These are phyloP conservation scores for Clarias macrocephalus DNA, from an alignment of 2,113 vertebrate species.

Conservation along the genomic window DNA sequence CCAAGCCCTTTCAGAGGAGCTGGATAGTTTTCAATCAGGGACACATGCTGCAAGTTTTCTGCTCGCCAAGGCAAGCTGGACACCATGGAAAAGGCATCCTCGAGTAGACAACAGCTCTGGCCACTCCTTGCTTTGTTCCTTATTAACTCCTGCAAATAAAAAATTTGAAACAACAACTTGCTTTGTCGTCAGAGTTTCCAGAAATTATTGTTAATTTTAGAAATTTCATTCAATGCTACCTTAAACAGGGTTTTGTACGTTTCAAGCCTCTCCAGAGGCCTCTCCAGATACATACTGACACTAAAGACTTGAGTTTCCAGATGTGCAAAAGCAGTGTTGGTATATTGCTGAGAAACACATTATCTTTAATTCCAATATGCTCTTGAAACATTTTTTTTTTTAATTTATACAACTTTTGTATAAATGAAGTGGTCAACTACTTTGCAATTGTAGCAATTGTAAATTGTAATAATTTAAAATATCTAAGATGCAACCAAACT, in stretches of 20 bases:
- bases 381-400: neutral
- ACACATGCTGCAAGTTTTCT: constrained; percentile 88
- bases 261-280: constrained; percentile 86
- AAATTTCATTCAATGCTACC: constrained; percentile 66
- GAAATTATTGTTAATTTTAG: neutral
- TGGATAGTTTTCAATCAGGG: constrained; percentile 94
- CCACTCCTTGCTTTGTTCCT: constrained; percentile 88
- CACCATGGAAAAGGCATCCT: constrained; percentile 89
- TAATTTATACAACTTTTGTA: neutral
- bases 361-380: neutral
- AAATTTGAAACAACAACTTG: neutral
- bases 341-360: constrained; percentile 71
- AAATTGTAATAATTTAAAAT: neutral
- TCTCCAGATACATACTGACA: constrained; percentile 86
- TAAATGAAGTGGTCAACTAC: neutral
- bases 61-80: constrained; percentile 86
- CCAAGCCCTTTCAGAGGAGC: constrained; percentile 88
- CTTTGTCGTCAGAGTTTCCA: neutral
- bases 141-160: constrained; percentile 84
- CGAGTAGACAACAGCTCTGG: constrained; percentile 86
- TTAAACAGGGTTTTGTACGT: constrained; percentile 92
- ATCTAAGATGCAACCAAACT: neutral
- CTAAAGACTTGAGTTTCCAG: constrained; percentile 73
- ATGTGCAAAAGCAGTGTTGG: constrained; percentile 68
- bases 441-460: neutral